Conservation (phyloP, 2,888 invertebrate genomes). For the Piscicola geometra region DNA sequence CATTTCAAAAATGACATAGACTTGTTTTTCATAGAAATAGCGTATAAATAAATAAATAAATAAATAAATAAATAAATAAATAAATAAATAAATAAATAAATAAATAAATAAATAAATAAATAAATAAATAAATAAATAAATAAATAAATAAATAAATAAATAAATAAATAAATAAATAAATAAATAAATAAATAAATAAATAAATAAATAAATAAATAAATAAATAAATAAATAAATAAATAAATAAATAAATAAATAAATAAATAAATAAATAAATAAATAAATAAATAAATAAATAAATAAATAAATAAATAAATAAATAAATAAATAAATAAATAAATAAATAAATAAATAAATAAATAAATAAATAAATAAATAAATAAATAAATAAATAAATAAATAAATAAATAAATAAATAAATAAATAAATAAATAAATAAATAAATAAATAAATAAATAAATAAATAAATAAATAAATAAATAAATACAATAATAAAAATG, state of each 20-base stretch:
- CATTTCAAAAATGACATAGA: too few relatives aligned
- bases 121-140: background rate
- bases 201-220: background rate
- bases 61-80: background rate
- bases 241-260: background rate
- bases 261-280: background rate
- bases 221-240: background rate
- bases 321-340: background rate
- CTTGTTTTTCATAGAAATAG: too few relatives aligned
- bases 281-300: background rate
- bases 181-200: background rate
- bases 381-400: slow-evolving; percentile 1
- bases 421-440: background rate
- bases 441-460: slow-evolving; percentile 5
- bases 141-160: background rate
- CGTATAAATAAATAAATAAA: too few relatives aligned
- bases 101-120: background rate
- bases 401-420: background rate
- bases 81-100: background rate
- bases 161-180: background rate
- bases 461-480: slow-evolving; percentile 12
- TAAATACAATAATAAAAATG: background rate
- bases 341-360: background rate
- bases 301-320: background rate
- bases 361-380: background rate